phyloP scores from a whole-genome alignment of 1,140 invertebrate species.

The Elymnias hypermnestra region DNA sequence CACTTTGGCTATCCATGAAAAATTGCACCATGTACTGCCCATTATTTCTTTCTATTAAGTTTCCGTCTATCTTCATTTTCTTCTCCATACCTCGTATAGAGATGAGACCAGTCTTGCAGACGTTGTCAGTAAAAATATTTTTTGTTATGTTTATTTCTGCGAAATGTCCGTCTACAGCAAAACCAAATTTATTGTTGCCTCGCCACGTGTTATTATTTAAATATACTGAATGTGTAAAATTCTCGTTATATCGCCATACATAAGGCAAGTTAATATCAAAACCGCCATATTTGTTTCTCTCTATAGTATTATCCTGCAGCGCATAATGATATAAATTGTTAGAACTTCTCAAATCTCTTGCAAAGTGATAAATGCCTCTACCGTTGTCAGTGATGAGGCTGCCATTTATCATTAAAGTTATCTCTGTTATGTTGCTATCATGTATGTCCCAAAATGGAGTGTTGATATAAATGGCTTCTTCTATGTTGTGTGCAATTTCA shows the following conservation, averaged over 20 bases:
- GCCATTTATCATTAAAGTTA: conserved; percentile 90
- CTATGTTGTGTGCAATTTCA: conserved; percentile 86
- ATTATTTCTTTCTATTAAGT: conserved; percentile 88
- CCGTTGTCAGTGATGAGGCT: conserved; percentile 90
- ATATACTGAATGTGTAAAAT: conserved; percentile 92
- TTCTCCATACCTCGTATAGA: conserved; percentile 98
- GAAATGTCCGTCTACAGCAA: conserved; percentile 94
- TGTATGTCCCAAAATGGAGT: conserved; percentile 91
- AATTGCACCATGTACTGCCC: conserved; percentile 94
- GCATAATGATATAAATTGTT: conserved; percentile 97
- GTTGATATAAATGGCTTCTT: conserved; percentile 88
- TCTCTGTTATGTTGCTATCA: conserved; percentile 88
- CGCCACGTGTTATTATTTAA: conserved; percentile 92
- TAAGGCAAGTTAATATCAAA: conserved; percentile 92
- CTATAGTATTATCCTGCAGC: conserved; percentile 90
- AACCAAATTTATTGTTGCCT: conserved; percentile 89
- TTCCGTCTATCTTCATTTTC: conserved; percentile 87
- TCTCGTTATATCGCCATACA: conserved; percentile 96
- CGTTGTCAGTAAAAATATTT: conserved; percentile 92
- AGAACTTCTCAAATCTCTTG: conserved; percentile 91
- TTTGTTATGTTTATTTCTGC: conserved; percentile 88
- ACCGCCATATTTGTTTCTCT: conserved; percentile 89
- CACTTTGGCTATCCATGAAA: conserved; percentile 93
- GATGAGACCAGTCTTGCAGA: conserved; percentile 88
- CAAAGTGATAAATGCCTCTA: conserved; percentile 89